Percentiles rank a stretch among this genome's conserved stretches.
phyloP scores from a whole-genome alignment of 1,140 invertebrate genomes.

The Conopomorpha cramerella region DNA sequence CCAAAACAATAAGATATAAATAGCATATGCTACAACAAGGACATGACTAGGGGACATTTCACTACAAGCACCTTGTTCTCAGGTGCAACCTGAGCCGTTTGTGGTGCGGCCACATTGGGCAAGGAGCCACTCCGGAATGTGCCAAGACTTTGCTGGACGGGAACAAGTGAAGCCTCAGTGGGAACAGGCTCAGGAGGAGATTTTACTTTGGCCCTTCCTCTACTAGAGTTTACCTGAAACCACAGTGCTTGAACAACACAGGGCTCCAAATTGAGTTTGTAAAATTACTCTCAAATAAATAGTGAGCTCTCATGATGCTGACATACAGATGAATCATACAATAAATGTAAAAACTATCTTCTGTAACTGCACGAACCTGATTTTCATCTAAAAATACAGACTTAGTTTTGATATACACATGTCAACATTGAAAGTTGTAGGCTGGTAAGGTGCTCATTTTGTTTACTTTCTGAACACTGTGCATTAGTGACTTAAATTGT shows the following conservation, averaged over 20 bases:
- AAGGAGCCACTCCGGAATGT: slow-evolving; percentile 75
- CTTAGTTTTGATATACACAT: no score
- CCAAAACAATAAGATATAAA: slow-evolving; percentile 24
- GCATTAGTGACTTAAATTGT: no score
- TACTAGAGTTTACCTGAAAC: slow-evolving; percentile 53
- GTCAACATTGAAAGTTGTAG: no score
- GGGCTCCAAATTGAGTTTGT: slow-evolving; percentile 1
- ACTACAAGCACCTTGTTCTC: slow-evolving; percentile 48
- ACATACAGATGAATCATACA: no score
- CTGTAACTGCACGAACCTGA: no score
- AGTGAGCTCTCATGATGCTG: no score
- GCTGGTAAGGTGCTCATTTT: no score
- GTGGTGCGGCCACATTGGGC: slow-evolving; percentile 74
- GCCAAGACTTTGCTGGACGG: slow-evolving; percentile 49
- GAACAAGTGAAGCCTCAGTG: slow-evolving; percentile 27
- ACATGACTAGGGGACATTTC: no score
- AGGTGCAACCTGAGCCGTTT: slow-evolving; percentile 24
- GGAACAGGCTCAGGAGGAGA: slow-evolving; percentile 21
- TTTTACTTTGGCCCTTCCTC: slow-evolving; percentile 31
- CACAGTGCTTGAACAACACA: slow-evolving; percentile 19
- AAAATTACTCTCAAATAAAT: no score
- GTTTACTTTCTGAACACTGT: no score
- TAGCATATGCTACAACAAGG: slow-evolving; percentile 23
- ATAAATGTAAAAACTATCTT: no score
- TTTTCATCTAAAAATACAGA: no score